A percentile compares a stretch with the other conserved stretches of the same genome.
Evolutionary conservation across 2,888 invertebrate genomes (phyloP).

Genomic region (Nomada hirtipes): DNA sequence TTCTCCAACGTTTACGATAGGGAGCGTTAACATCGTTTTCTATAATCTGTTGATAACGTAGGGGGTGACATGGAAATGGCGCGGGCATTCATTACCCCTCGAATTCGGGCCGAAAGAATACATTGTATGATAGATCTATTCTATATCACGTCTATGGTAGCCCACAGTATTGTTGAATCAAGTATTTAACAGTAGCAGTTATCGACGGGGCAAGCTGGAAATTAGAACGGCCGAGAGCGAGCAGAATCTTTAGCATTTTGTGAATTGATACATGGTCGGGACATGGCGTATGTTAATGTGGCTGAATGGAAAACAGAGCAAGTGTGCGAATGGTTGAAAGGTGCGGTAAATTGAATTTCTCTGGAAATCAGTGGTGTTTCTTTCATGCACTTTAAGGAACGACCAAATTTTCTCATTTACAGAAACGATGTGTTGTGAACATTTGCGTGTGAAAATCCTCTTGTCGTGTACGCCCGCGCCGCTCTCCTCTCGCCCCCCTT

Average conservation of each 20-base stretch:
- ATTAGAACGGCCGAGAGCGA: constrained; percentile 52
- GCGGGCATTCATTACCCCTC: neutral
- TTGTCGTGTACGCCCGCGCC: constrained; percentile 19
- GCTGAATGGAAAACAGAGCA: constrained; percentile 96
- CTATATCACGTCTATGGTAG: neutral
- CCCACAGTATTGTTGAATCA: constrained; percentile 31
- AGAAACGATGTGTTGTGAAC: constrained; percentile 26
- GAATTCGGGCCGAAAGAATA: neutral
- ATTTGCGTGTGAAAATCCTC: constrained; percentile 43
- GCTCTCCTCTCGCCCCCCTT: neutral
- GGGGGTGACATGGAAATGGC: neutral
- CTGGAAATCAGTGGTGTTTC: constrained; percentile 3
- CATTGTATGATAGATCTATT: neutral
- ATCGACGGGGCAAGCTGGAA: constrained; percentile 55
- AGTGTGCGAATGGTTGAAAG: constrained; percentile 96
- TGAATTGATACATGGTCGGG: constrained; percentile 59
- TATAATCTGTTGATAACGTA: neutral
- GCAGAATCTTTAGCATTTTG: constrained; percentile 52
- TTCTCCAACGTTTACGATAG: too few relatives aligned
- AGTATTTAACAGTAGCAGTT: constrained; percentile 45
- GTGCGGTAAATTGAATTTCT: constrained; percentile 84
- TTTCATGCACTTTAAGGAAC: neutral
- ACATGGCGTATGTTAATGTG: constrained; percentile 93
- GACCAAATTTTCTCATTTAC: neutral
- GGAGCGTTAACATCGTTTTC: neutral